A percentile compares a stretch with the other conserved stretches of the same genome.
These are phyloP conservation scores for Ophiothrix spiculata DNA, from an alignment of 35 echinoderm and acorn worm genomes.

Conservation along the genomic window DNA sequence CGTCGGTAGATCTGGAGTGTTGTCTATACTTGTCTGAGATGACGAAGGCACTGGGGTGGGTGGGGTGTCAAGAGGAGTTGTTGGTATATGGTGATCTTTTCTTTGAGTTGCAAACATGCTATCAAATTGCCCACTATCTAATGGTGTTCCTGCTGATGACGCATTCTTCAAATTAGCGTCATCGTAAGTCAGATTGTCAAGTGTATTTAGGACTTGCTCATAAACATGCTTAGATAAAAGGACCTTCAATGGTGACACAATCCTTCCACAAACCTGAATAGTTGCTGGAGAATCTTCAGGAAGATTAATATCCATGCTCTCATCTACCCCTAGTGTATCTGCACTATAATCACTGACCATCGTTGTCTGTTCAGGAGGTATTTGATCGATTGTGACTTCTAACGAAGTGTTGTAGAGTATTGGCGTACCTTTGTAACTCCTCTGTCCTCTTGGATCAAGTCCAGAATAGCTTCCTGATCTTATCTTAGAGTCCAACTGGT, in stretches of 20 bases:
- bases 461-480: slow-evolving; percentile 16
- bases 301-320: slow-evolving; percentile 25
- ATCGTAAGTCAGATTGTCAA: slow-evolving; percentile 87
- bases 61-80: not conserved
- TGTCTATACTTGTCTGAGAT: not conserved
- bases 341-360: slow-evolving; percentile 48
- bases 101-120: not conserved
- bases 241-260: slow-evolving; percentile 79
- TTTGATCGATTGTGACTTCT: slow-evolving; percentile 68
- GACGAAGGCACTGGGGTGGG: not conserved
- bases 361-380: slow-evolving; percentile 12
- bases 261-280: slow-evolving; percentile 68
- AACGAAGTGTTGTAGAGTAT: slow-evolving; percentile 87
- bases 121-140: not conserved
- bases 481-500: slow-evolving; percentile 67
- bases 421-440: slow-evolving; percentile 65
- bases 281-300: slow-evolving; percentile 24
- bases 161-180: slow-evolving; percentile 16
- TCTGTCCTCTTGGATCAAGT: not conserved
- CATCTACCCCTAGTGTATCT: slow-evolving; percentile 23
- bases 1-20: slow-evolving; percentile 9
- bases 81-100: not conserved
- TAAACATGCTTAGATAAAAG: slow-evolving; percentile 89
- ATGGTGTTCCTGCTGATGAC: not conserved
- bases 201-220: slow-evolving; percentile 86